These are phyloP conservation scores for Lasioglossum lativentre DNA, from an alignment of 2,888 invertebrate genomes.

Conservation along the genomic window DNA sequence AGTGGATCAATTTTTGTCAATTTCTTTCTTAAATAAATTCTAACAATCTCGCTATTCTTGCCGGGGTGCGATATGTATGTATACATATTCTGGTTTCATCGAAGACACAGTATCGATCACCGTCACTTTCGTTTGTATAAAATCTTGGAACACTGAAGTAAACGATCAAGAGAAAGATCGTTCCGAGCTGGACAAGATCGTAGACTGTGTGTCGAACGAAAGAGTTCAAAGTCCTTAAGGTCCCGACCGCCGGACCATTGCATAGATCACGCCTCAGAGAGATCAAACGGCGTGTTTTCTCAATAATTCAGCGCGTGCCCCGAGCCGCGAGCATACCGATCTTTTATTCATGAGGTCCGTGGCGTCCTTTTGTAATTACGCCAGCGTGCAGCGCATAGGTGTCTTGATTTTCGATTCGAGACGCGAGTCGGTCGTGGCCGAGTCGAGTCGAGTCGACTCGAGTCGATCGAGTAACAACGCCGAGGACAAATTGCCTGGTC, in stretches of 20 bases:
- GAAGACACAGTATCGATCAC: no score
- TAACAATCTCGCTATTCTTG: no score
- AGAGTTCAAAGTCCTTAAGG: neutral
- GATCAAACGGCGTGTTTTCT: conserved; percentile 65
- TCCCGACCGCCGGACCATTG: neutral
- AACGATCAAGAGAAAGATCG: no score
- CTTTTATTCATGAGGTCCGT: conserved; percentile 70
- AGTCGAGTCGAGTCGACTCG: neutral
- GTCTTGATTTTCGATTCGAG: conserved; percentile 64
- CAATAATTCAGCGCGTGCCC: conserved; percentile 73
- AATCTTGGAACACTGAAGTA: no score
- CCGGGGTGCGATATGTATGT: no score
- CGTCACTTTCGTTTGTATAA: no score
- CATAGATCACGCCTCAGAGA: conserved; percentile 13
- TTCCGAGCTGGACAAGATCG: neutral
- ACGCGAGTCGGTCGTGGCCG: conserved; percentile 48
- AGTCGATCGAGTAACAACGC: neutral
- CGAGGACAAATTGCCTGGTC: neutral
- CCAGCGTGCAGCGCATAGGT: conserved; percentile 54
- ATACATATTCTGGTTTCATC: no score
- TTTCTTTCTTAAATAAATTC: no score
- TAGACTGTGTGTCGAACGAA: neutral
- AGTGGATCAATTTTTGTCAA: no score
- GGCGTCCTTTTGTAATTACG: conserved; percentile 73
- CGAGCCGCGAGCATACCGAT: conserved; percentile 63